These are phyloP conservation scores for Fringilla coelebs DNA, from an alignment of 2,797 vertebrate genomes.

Conservation along the genomic window DNA sequence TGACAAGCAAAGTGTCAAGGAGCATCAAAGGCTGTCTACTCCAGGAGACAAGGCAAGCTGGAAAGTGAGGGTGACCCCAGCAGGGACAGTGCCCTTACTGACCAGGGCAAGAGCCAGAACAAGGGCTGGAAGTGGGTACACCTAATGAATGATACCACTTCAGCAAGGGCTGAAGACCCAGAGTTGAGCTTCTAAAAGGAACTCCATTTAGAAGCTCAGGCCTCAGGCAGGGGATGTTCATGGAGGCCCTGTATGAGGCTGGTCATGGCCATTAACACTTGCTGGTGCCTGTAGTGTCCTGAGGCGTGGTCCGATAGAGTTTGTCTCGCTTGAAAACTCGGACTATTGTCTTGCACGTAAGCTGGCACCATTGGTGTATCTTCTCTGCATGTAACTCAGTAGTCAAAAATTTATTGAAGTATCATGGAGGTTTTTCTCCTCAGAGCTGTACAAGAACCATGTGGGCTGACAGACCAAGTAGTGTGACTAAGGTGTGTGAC, in stretches of 20 bases:
- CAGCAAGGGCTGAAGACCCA: not conserved
- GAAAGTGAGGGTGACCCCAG: not conserved
- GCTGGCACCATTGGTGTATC: not conserved
- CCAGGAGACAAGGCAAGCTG: not conserved
- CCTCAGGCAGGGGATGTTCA: fast-evolving
- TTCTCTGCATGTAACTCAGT: not conserved
- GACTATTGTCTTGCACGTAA: not conserved
- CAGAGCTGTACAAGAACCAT: not conserved
- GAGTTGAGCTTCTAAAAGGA: not conserved
- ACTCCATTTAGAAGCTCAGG: too few relatives aligned
- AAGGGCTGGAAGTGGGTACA: fast-evolving
- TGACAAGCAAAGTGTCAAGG: not conserved
- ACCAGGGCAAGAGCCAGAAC: not conserved
- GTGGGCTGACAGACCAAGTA: not conserved
- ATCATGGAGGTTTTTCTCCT: not conserved
- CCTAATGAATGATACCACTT: not conserved
- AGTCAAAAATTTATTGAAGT: not conserved
- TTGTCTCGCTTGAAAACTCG: not conserved
- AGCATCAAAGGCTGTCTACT: not conserved
- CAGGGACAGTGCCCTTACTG: not conserved
- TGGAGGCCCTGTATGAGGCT: not conserved
- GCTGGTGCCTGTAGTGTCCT: not conserved
- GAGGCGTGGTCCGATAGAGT: not conserved
- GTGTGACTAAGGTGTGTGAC: not conserved
- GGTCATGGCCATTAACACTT: not conserved